Conservation (phyloP, 2,888 invertebrate species). For the Drosophila bunnanda region DNA sequence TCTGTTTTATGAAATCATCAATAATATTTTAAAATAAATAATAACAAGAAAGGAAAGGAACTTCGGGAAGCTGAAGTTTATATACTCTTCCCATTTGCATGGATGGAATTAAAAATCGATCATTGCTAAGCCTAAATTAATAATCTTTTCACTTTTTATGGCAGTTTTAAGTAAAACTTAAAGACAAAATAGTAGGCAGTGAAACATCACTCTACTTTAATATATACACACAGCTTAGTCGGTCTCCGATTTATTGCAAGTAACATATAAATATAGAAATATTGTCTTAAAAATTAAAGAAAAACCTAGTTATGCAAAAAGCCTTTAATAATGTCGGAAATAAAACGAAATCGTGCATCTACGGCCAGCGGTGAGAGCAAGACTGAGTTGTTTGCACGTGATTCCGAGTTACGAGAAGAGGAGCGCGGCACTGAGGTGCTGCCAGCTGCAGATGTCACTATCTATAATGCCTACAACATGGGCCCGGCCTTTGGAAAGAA, state of each 20-base stretch:
- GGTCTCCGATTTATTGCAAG: background rate
- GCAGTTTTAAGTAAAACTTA: background rate
- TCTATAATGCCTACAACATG: constrained; percentile 57
- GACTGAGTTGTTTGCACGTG: background rate
- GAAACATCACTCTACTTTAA: background rate
- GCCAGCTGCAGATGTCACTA: constrained; percentile 61
- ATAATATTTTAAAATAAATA: background rate
- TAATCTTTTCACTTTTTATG: background rate
- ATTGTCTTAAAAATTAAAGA: background rate
- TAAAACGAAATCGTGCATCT: background rate
- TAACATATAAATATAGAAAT: background rate
- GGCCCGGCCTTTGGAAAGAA: constrained; percentile 68
- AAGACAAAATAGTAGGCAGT: background rate
- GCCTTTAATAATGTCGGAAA: background rate
- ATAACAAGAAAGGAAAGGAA: no score
- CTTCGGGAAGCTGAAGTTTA: no score
- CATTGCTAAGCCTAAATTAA: no score
- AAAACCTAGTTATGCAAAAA: background rate
- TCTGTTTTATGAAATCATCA: background rate
- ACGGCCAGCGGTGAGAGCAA: background rate
- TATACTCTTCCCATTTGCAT: no score
- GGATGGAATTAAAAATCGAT: no score
- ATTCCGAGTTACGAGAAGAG: background rate
- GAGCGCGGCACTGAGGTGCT: background rate
- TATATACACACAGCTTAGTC: background rate